Conservation (phyloP, 2,113 vertebrate genomes). For the Cervus canadensis region DNA sequence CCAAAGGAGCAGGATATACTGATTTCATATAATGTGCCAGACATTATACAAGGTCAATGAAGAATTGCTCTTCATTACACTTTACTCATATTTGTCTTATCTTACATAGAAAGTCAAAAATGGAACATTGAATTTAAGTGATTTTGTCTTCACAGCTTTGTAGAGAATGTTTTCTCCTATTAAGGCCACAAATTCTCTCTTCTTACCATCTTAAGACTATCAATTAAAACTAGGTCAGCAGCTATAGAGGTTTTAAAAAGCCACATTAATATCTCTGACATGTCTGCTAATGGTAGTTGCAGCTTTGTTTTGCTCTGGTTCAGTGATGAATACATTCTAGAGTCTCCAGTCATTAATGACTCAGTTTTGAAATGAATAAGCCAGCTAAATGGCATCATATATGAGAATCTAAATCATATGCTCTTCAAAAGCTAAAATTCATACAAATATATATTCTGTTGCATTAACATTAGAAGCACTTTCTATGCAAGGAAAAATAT, state of each 20-base stretch:
- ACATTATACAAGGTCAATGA: neutral
- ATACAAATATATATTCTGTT: neutral
- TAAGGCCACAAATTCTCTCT: neutral
- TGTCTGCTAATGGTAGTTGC: constrained; percentile 40
- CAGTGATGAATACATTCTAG: neutral
- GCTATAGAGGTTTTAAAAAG: constrained; percentile 17
- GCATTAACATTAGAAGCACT: neutral
- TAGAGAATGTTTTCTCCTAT: neutral
- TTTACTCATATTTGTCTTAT: neutral
- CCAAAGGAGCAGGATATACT: neutral
- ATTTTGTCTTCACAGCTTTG: neutral
- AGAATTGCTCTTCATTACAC: neutral
- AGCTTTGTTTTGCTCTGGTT: neutral
- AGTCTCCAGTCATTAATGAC: neutral
- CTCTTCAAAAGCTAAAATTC: neutral
- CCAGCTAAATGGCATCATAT: neutral
- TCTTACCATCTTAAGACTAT: neutral
- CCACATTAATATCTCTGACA: constrained; percentile 44
- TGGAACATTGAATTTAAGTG: neutral
- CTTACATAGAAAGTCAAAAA: neutral
- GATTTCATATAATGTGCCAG: neutral
- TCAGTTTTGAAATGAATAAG: constrained; percentile 15
- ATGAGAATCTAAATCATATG: neutral
- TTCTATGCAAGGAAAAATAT: neutral
- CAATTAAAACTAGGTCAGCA: constrained; percentile 42